Evolutionary conservation across 2,113 vertebrate genomes (phyloP), one percentile per base, ranked within the genome.

Genomic region (Oophaga pumilio): DNA sequence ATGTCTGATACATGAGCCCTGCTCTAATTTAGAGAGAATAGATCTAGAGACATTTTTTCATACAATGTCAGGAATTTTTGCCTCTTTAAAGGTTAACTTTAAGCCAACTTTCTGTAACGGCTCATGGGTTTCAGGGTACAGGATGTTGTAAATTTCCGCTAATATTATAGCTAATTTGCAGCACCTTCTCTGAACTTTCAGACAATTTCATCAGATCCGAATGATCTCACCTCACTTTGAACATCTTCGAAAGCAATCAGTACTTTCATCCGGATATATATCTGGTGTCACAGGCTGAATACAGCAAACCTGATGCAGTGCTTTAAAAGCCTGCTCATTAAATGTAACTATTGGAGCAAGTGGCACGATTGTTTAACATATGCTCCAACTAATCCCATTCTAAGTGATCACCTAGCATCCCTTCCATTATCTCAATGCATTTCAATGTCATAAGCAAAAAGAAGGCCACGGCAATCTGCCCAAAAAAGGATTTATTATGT

Each of bases 381-480:
- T 22, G 60, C 43, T 43, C 60, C 20, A 82, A 82, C 80, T 82
- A 82, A 82, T 68, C 62, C 59, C 49, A 50, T 50, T 66, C 60
- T 82, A 82, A 82, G 60, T 66, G 60, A 82, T 82, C 80, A 82
- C 80, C 80, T 82, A 68, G 79, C 79, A 82, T 82, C 28, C 43
- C 60, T 82, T 82, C 80, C 80, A 82, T 82, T 82, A 82, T 82
- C 80, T 82, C 80, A 82, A 82, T 82, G 80, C 80, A 82, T 82
- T 33, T 66, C 80, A 82, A 24, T 82, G 80, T 82, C 80, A 82
- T 62, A 82, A 68, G 60, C 62, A 82, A 24, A 64, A 68, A 82
- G 60, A 82, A n/a, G 80, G 57, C 60, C 43, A 49, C 57, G 80
- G 80, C 80, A 82, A 82, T 82, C 80, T 82, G 80, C 80, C 80